These are phyloP conservation scores for Lasioglossum lativentre DNA, from an alignment of 2,888 invertebrate species.

Conservation along the genomic window DNA sequence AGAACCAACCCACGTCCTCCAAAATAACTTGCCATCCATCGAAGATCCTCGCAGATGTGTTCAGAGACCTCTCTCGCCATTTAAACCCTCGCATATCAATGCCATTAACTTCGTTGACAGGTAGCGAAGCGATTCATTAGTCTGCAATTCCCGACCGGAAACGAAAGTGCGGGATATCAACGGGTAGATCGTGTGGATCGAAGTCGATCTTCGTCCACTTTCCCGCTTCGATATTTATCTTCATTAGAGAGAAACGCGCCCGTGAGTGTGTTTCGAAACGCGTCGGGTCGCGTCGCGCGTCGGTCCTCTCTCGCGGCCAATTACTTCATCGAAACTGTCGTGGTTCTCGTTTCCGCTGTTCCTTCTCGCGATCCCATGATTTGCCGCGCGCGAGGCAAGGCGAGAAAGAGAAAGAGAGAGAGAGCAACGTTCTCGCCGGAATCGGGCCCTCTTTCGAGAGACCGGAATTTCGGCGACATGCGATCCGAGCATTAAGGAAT, in stretches of 20 bases:
- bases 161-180: conserved; percentile 38
- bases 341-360: conserved; percentile 7
- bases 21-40: background rate
- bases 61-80: background rate
- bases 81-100: background rate
- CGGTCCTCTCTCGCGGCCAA: conserved; percentile 20
- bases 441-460: conserved; percentile 7
- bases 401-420: background rate
- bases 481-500: conserved; percentile 71
- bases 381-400: background rate
- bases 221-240: conserved; percentile 43
- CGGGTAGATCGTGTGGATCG: conserved; percentile 6
- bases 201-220: conserved; percentile 26
- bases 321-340: conserved; percentile 6
- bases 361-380: background rate
- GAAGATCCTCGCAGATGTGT: background rate
- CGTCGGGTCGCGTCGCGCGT: background rate
- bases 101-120: conserved; percentile 3
- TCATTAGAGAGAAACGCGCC: conserved; percentile 44
- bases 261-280: conserved; percentile 36
- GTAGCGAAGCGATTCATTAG: background rate
- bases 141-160: conserved; percentile 20
- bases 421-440: background rate
- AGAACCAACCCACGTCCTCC: background rate
- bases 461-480: conserved; percentile 66